Base-by-base conservation (phyloP, 2,113 vertebrate genomes). In the Chaenocephalus aceratus region DNA sequence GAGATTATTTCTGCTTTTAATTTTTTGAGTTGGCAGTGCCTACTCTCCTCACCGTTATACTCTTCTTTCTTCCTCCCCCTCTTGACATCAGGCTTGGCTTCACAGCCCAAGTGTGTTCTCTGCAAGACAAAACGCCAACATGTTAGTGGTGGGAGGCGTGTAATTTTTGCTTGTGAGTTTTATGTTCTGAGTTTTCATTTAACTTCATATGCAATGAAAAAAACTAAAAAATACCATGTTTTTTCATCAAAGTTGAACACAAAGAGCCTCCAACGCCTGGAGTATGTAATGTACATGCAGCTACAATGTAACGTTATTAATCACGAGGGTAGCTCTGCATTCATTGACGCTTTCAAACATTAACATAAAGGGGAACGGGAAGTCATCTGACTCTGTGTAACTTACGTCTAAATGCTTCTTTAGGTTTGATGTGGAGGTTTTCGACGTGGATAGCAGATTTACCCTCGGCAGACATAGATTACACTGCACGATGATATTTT, bases 401-500 rank as follows among this genome's bases (percentile, higher is more conserved):
- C 92, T 93, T 83, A 94, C 94, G 84, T 93, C 92, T 86, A 95
- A 90, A 71, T 95, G 94, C 86, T 95, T 95, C 89, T 94, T 94
- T 44, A 95, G 92, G 77, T 95, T 95, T 26, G 94, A 94, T 3
- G 93, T 95, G 6, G 93, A 94, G 21, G 89, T 92, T 87, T 93
- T 94, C 45, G 94, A 93, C 58, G 92, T 93, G 85, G 93, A 94
- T 4, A 95, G 86, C 78, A 94, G 91, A 48, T 94, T 94, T 13
- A 94, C 92, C 86, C 90, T 94, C 54, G 93, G 93, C 64, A 93
- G 71, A 44, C 94, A 95, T 45, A 95, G 92, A 90, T 94, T 94
- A 94, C 94, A 95, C 77, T 94, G 93, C 49, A 95, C 94, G 86
- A 91, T 93, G 80, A 95, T 93, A 89, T 95, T 95, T 88, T 93